phyloP scores from a whole-genome alignment of 1,140 invertebrate species.

The Ceratosolen solmsi region DNA sequence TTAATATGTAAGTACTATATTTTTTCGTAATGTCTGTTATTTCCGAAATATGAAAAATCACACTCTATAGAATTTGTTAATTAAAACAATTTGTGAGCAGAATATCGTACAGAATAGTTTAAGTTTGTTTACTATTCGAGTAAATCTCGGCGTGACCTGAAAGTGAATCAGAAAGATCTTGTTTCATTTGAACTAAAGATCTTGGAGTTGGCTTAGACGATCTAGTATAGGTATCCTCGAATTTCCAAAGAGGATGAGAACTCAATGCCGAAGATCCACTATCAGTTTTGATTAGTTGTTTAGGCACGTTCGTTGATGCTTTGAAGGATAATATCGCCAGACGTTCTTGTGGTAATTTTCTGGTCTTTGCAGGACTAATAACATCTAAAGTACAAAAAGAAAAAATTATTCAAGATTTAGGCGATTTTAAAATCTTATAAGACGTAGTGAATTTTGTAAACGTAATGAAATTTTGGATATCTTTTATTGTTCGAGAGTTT shows the following conservation, averaged over 20 bases:
- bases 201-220: not conserved
- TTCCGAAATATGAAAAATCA: too few relatives aligned
- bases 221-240: not conserved
- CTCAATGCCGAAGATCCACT: not conserved
- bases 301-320: not conserved
- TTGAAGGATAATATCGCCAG: not conserved
- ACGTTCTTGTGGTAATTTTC: not conserved
- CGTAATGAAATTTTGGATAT: too few relatives aligned
- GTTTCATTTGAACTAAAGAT: constrained; percentile 2
- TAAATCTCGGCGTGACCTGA: constrained; percentile 7
- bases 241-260: constrained; percentile 19
- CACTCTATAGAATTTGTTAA: too few relatives aligned
- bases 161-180: not conserved
- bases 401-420: not conserved
- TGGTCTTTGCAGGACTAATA: not conserved
- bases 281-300: not conserved
- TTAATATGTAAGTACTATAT: too few relatives aligned
- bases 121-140: not conserved
- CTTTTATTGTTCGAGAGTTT: too few relatives aligned
- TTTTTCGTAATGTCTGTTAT: too few relatives aligned
- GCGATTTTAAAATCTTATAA: too few relatives aligned
- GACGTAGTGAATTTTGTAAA: too few relatives aligned
- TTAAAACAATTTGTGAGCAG: too few relatives aligned
- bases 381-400: not conserved
- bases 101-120: too few relatives aligned